A percentile compares a stretch with the other conserved stretches of the same genome.
phyloP scores from a whole-genome alignment of 2,797 vertebrate species.

The Pangasius djambal region DNA sequence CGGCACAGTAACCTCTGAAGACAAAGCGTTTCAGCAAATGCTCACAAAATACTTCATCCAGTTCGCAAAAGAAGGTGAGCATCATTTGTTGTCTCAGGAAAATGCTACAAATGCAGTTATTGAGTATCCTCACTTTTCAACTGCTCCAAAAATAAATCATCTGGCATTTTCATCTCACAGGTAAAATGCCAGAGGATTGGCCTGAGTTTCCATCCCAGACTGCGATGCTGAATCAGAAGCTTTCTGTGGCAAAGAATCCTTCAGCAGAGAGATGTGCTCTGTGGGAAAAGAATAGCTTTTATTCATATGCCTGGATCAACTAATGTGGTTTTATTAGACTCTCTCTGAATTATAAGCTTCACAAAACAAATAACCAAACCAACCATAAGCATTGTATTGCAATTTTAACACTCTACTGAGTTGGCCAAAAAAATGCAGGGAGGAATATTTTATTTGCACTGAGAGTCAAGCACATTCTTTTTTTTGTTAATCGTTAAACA shows the following conservation, averaged over 20 bases:
- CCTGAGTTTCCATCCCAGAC: constrained; percentile 68
- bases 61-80: constrained; percentile 75
- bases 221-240: constrained; percentile 66
- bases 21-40: constrained; percentile 69
- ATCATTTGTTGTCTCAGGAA: background rate
- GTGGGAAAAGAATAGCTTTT: constrained; percentile 72
- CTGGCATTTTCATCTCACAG: constrained; percentile 56
- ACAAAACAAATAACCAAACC: background rate
- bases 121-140: background rate
- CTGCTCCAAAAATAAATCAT: background rate
- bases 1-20: constrained; percentile 57
- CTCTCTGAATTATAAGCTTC: background rate
- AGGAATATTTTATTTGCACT: constrained; percentile 25
- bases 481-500: background rate
- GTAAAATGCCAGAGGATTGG: constrained; percentile 72
- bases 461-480: background rate
- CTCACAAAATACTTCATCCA: constrained; percentile 67
- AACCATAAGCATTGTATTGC: background rate
- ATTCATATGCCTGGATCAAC: constrained; percentile 74
- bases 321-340: constrained; percentile 56
- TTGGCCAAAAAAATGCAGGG: background rate
- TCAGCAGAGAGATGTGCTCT: constrained; percentile 64
- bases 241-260: constrained; percentile 50
- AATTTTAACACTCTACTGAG: background rate
- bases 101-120: background rate